These are phyloP conservation scores for Rhineura floridana DNA, from an alignment of 2,113 vertebrate genomes.

Conservation along the genomic window DNA sequence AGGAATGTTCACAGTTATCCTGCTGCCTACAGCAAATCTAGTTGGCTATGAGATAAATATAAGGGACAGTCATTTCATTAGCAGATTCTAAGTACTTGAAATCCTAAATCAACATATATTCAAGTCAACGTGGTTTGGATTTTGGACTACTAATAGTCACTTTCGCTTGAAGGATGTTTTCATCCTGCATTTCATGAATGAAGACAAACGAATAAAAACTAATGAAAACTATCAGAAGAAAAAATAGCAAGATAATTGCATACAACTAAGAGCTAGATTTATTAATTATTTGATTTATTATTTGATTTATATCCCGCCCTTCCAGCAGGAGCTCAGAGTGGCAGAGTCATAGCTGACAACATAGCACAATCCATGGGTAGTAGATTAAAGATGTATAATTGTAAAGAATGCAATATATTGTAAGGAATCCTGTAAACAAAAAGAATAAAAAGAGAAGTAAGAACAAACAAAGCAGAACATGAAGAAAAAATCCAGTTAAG, in stretches of 20 bases:
- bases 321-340: too few relatives aligned
- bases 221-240: conserved; percentile 1
- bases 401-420: background rate
- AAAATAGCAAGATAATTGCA: conserved; percentile 21
- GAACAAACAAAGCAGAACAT: conserved; percentile 2
- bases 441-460: background rate
- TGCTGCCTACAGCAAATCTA: too few relatives aligned
- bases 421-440: conserved; percentile 12
- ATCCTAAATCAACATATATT: background rate
- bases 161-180: background rate
- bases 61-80: background rate
- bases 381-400: background rate
- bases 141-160: background rate
- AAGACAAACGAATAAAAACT: background rate
- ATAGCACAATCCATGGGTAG: background rate
- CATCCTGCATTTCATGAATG: background rate
- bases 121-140: background rate
- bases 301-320: too few relatives aligned
- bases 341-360: conserved; percentile 3
- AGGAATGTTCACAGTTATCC: too few relatives aligned
- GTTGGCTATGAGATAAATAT: background rate
- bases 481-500: conserved; percentile 27
- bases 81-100: background rate
- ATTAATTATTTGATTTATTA: too few relatives aligned
- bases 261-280: background rate